A percentile compares a stretch with the other conserved stretches of the same genome.
These are phyloP conservation scores for Ennomos fuscantarius DNA, from an alignment of 2,888 invertebrate genomes.

Conservation along the genomic window DNA sequence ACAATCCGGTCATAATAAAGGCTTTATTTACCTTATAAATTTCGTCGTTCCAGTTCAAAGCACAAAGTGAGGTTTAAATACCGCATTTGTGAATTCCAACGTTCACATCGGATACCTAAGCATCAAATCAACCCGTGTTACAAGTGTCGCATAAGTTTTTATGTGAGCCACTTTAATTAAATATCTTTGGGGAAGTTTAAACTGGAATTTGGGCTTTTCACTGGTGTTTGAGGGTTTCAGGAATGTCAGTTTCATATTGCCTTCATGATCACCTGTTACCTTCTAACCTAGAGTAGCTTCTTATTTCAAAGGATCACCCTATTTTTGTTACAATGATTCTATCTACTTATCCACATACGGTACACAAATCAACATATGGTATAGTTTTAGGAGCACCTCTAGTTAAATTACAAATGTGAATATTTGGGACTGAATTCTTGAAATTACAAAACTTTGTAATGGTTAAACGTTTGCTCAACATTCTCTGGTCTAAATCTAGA, in stretches of 20 bases:
- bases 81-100: conserved; percentile 31
- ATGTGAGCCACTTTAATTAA: conserved; percentile 39
- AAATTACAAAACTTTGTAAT: too few species aligned
- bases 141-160: conserved; percentile 40
- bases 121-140: conserved; percentile 36
- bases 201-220: conserved; percentile 21
- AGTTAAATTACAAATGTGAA: too few species aligned
- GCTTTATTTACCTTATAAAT: conserved; percentile 35
- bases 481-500: too few species aligned
- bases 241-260: conserved; percentile 9
- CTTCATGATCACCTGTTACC: too few species aligned
- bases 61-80: conserved; percentile 28
- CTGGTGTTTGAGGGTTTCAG: conserved; percentile 22
- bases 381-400: too few species aligned
- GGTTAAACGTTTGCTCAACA: too few species aligned
- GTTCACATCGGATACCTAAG: conserved; percentile 30
- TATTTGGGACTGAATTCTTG: too few species aligned
- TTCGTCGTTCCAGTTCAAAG: conserved; percentile 12
- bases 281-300: too few species aligned
- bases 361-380: too few species aligned
- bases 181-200: conserved; percentile 33
- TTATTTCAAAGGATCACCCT: too few species aligned
- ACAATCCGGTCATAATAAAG: conserved; percentile 24
- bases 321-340: too few species aligned
- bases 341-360: too few species aligned